phyloP scores from a whole-genome alignment of 2,797 vertebrate genomes.

The Schizopygopsis malacanthus region DNA sequence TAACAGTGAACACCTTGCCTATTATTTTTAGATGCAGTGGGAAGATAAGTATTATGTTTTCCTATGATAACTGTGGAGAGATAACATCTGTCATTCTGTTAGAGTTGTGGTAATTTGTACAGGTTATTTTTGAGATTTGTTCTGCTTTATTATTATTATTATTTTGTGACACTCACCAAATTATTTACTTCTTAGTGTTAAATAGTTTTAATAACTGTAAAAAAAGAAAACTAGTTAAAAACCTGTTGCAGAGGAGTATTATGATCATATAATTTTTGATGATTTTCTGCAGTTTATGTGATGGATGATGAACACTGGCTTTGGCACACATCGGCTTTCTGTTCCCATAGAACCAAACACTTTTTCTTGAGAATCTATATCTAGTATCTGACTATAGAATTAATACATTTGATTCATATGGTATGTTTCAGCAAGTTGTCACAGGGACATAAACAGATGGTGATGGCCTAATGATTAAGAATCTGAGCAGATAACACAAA shows the following conservation, averaged over 20 bases:
- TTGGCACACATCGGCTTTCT: neutral
- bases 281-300: neutral
- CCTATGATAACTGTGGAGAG: slow-evolving; percentile 35
- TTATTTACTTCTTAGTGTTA: neutral
- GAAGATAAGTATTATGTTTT: slow-evolving; percentile 50
- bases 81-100: slow-evolving; percentile 37
- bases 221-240: neutral
- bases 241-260: neutral
- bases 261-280: neutral
- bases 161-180: neutral
- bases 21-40: slow-evolving; percentile 54
- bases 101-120: slow-evolving; percentile 11
- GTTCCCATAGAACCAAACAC: neutral
- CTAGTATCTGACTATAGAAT: too few species aligned
- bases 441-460: slow-evolving; percentile 13
- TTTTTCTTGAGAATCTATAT: neutral
- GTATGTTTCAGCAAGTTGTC: neutral
- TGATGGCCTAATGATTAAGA: neutral
- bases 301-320: neutral
- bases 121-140: slow-evolving; percentile 35
- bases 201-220: neutral
- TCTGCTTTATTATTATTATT: neutral
- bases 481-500: neutral
- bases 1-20: slow-evolving; percentile 45
- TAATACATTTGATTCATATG: neutral